These are phyloP conservation scores for Drosophila fuyamai DNA, from an alignment of 1,140 invertebrate species.

Conservation along the genomic window DNA sequence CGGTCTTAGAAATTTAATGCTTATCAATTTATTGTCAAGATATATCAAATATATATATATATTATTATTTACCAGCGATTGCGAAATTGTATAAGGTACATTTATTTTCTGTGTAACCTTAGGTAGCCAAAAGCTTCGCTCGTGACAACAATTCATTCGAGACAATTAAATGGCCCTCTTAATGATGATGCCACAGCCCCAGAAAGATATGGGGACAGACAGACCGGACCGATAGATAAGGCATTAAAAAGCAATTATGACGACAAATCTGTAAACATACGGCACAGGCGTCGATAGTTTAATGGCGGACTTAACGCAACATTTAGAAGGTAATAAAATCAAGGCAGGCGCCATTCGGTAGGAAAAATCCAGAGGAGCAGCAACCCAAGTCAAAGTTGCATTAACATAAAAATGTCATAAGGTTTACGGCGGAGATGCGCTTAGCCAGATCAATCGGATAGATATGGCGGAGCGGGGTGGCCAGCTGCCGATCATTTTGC, in stretches of 20 bases:
- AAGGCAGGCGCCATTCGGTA: slow-evolving; percentile 42
- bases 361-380: slow-evolving; percentile 10
- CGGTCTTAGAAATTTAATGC: neutral
- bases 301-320: slow-evolving; percentile 83
- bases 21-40: neutral
- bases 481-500: slow-evolving; percentile 66
- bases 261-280: slow-evolving; percentile 84
- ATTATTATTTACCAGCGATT: neutral
- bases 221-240: slow-evolving; percentile 69
- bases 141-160: slow-evolving; percentile 39
- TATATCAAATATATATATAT: neutral
- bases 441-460: slow-evolving; percentile 61
- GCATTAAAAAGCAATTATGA: slow-evolving; percentile 84
- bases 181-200: slow-evolving; percentile 47
- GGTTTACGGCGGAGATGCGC: slow-evolving; percentile 70
- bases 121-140: slow-evolving; percentile 43
- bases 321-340: slow-evolving; percentile 84
- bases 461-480: slow-evolving; percentile 37
- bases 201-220: slow-evolving; percentile 13
- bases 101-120: slow-evolving; percentile 1
- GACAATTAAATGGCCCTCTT: slow-evolving; percentile 47
- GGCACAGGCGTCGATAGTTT: slow-evolving; percentile 67
- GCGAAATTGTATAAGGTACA: too few species aligned
- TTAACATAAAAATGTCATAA: slow-evolving; percentile 84
- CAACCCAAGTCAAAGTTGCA: slow-evolving; percentile 67